Evolutionary conservation across 2,797 vertebrate genomes (phyloP).

Genomic region (Lepilemur ruficaudatus): DNA sequence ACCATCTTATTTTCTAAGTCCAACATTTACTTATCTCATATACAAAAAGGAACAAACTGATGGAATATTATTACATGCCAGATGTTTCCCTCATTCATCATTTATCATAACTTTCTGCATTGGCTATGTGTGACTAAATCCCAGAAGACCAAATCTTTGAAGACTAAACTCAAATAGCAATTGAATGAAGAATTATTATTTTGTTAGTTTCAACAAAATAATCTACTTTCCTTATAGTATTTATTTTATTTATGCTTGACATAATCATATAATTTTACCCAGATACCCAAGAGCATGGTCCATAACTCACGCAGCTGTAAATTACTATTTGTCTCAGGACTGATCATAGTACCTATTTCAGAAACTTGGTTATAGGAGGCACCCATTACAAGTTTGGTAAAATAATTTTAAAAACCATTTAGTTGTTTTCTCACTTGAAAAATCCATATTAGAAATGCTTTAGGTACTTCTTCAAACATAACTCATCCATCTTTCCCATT

Average conservation of each 20-base stretch:
- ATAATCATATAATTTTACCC: neutral
- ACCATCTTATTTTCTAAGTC: neutral
- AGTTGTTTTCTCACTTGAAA: neutral
- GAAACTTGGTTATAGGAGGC: neutral
- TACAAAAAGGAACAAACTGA: neutral
- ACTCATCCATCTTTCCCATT: slow-evolving; percentile 37
- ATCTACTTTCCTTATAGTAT: neutral
- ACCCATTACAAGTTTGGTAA: neutral
- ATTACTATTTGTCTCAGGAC: neutral
- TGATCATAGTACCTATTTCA: neutral
- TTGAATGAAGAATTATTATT: neutral
- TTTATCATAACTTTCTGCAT: neutral
- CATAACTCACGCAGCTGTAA: neutral
- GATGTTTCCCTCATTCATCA: neutral
- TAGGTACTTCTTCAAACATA: neutral
- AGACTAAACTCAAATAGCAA: neutral
- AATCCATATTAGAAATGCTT: neutral
- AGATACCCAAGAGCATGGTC: neutral
- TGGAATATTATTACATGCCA: neutral
- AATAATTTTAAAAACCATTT: neutral
- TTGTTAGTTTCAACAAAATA: neutral
- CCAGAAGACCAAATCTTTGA: neutral
- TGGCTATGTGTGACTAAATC: neutral
- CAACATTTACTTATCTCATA: neutral
- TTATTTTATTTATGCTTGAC: neutral